phyloP scores from a whole-genome alignment of 2,113 vertebrate species.

The Grantiella picta region DNA sequence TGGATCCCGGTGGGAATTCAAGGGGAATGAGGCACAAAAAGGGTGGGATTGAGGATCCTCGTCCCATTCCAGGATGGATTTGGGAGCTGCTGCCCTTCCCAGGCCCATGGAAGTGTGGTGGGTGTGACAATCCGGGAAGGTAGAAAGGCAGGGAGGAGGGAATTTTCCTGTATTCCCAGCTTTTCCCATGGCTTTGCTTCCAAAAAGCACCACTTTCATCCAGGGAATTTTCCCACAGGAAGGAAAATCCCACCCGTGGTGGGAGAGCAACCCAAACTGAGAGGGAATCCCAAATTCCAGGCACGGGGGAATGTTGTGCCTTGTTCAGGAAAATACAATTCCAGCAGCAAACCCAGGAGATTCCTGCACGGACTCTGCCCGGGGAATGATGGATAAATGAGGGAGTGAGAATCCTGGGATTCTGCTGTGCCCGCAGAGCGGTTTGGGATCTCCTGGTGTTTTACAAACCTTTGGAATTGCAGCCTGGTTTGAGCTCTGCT shows the following conservation, averaged over 20 bases:
- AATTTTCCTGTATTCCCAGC: not conserved
- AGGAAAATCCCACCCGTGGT: not conserved
- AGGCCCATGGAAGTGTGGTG: not conserved
- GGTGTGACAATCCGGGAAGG: not conserved
- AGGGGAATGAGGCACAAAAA: not conserved
- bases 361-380: not conserved
- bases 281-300: not conserved
- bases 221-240: not conserved
- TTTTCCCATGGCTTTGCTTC: not conserved
- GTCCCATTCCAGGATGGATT: accelerated
- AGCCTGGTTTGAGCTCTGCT: not conserved
- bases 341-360: not conserved
- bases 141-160: not conserved
- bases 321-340: not conserved
- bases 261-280: not conserved
- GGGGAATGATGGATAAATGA: not conserved
- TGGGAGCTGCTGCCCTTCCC: not conserved
- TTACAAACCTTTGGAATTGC: not conserved
- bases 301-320: not conserved
- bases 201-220: not conserved
- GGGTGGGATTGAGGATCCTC: accelerated
- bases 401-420: not conserved
- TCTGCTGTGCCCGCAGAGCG: not conserved
- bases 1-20: not conserved
- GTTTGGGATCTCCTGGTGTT: not conserved